A percentile compares a stretch with the other conserved stretches of the same genome.
Conservation (phyloP, 53 echinoderm and acorn worm genomes). For the Stichopus horrens region DNA sequence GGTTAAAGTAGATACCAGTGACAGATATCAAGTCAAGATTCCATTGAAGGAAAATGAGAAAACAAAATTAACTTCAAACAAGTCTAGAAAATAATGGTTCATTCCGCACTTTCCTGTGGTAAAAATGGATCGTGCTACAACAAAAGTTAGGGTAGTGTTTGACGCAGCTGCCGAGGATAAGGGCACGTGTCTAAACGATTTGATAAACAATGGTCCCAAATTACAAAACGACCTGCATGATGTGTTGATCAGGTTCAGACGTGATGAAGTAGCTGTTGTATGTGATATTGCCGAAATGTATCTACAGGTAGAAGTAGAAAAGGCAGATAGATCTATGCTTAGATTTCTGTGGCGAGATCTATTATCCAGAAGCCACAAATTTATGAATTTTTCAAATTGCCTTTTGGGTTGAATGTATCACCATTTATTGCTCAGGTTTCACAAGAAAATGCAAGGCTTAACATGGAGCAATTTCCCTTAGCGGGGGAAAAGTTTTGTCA, state of each 20-base stretch:
- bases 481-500: slow-evolving; percentile 12
- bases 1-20: slow-evolving; percentile 3
- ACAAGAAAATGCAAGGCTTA: slow-evolving; percentile 36
- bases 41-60: slow-evolving; percentile 43
- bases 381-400: slow-evolving; percentile 43
- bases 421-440: slow-evolving; percentile 56
- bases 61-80: slow-evolving; percentile 14
- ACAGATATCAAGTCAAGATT: slow-evolving; percentile 40
- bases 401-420: slow-evolving; percentile 55
- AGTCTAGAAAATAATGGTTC: slow-evolving; percentile 39
- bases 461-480: slow-evolving; percentile 3
- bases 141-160: slow-evolving; percentile 38
- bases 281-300: slow-evolving; percentile 60
- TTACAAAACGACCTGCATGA: slow-evolving; percentile 46
- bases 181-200: slow-evolving; percentile 30
- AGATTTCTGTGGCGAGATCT: slow-evolving; percentile 53
- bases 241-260: slow-evolving; percentile 47
- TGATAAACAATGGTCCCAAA: slow-evolving; percentile 50
- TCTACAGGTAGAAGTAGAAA: slow-evolving; percentile 47
- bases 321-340: slow-evolving; percentile 29
- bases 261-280: slow-evolving; percentile 50
- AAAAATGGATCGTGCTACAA: slow-evolving; percentile 13
- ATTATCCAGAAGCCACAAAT: slow-evolving; percentile 7
- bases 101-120: slow-evolving; percentile 18
- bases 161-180: slow-evolving; percentile 33